Conservation (phyloP, 2,113 vertebrate species). For the Elgaria multicarinata region DNA sequence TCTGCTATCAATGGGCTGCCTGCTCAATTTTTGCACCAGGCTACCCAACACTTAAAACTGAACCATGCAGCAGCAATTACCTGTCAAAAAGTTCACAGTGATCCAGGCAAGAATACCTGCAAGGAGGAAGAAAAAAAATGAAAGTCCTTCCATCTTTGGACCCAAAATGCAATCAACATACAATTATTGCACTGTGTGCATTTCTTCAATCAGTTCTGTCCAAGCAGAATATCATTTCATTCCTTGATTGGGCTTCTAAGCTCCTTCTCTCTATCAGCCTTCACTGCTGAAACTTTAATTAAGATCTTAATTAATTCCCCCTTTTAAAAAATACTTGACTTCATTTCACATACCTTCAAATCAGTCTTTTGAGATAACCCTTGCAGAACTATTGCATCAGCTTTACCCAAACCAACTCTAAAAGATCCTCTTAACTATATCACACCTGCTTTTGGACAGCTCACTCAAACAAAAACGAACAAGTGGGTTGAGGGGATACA, state of each 20-base stretch:
- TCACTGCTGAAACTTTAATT: conserved; percentile 8
- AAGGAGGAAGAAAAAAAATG: conserved; percentile 58
- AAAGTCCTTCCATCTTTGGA: conserved; percentile 16
- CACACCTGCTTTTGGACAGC: not conserved
- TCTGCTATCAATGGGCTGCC: not conserved
- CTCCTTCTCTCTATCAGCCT: conserved; percentile 1
- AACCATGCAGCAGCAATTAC: conserved; percentile 75
- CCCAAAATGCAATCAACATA: not conserved
- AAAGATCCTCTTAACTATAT: not conserved
- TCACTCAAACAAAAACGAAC: not conserved
- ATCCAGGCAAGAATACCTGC: conserved; percentile 97
- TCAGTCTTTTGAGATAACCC: not conserved
- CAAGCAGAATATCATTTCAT: not conserved
- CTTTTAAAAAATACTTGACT: not conserved
- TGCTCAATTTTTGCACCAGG: not conserved
- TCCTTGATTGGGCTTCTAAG: not conserved
- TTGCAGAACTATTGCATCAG: not conserved
- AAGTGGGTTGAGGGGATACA: not conserved
- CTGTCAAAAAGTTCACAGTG: conserved; percentile 98
- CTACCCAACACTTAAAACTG: conserved; percentile 16
- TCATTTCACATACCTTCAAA: not conserved
- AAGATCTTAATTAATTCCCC: conserved; percentile 3
- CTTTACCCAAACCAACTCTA: not conserved
- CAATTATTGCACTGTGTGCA: not conserved
- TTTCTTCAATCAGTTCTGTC: conserved; percentile 18